A percentile compares a stretch with the other conserved stretches of the same genome.
Conservation (phyloP, 53 echinoderm and acorn worm genomes). For the Echinometra lucunter region DNA sequence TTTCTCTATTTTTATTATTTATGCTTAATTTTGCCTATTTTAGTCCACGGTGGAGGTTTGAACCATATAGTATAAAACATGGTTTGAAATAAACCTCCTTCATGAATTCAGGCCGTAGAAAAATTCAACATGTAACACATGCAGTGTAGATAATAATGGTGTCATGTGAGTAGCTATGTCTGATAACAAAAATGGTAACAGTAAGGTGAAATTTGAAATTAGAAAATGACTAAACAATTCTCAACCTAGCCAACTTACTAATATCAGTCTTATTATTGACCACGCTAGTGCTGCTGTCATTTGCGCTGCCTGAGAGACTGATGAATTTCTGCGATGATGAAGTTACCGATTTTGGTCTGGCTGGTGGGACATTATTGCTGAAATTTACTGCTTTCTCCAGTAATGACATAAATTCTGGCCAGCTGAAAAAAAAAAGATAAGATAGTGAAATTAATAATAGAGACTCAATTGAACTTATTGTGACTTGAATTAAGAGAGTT, state of each 20-base stretch:
- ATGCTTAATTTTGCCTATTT: too few relatives aligned
- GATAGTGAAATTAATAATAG: background rate
- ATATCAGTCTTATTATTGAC: background rate
- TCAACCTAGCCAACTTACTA: background rate
- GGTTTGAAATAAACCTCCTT: too few relatives aligned
- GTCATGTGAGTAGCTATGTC: too few relatives aligned
- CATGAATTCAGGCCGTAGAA: too few relatives aligned
- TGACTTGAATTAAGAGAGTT: background rate
- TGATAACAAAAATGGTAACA: too few relatives aligned
- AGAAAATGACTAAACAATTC: too few relatives aligned
- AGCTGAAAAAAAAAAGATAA: constrained; percentile 69
- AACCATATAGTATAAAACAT: too few relatives aligned
- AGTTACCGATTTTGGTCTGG: constrained; percentile 61
- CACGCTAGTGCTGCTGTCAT: background rate
- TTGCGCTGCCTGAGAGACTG: constrained; percentile 10
- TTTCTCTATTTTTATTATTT: too few relatives aligned
- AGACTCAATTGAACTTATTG: background rate
- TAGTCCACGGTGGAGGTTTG: too few relatives aligned
- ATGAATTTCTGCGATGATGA: constrained; percentile 32
- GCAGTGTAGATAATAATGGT: too few relatives aligned
- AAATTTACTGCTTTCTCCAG: constrained; percentile 82
- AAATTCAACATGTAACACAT: too few relatives aligned
- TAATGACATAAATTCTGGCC: constrained; percentile 86
- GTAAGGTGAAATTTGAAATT: too few relatives aligned
- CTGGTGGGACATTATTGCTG: background rate